phyloP scores from a whole-genome alignment of 2,888 invertebrate species.

The Lithodes maja region DNA sequence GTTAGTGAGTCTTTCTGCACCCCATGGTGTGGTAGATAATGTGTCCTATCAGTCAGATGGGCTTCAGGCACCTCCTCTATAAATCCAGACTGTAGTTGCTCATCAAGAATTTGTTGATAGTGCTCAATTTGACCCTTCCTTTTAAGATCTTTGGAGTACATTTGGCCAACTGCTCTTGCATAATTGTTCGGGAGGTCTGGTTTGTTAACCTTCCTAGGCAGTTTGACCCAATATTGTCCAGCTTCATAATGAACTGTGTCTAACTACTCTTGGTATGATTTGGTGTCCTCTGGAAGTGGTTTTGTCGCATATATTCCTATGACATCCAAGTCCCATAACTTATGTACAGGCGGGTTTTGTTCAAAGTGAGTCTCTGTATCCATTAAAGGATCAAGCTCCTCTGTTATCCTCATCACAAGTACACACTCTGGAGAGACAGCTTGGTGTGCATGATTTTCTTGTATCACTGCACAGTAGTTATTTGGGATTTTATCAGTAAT shows the following conservation, averaged over 20 bases:
- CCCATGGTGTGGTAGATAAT: slow-evolving; percentile 13
- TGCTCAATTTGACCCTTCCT: neutral
- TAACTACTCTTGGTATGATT: neutral
- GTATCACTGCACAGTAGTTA: neutral
- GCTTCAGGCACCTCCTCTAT: neutral
- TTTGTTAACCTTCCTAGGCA: slow-evolving; percentile 11
- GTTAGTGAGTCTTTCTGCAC: neutral
- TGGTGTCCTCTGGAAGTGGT: neutral
- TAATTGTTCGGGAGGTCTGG: slow-evolving; percentile 23
- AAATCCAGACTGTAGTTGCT: neutral
- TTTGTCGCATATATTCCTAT: slow-evolving; percentile 13
- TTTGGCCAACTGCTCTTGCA: neutral
- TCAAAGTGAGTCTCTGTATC: neutral
- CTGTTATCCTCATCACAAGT: slow-evolving; percentile 10
- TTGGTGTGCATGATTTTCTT: neutral
- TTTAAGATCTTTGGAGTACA: slow-evolving; percentile 16
- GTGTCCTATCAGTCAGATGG: neutral
- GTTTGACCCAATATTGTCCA: slow-evolving; percentile 30
- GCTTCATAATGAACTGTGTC: slow-evolving; percentile 16
- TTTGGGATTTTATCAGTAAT: slow-evolving; percentile 21
- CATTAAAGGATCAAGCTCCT: neutral
- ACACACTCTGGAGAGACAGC: neutral
- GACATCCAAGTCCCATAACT: slow-evolving; percentile 26
- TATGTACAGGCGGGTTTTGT: slow-evolving; percentile 1
- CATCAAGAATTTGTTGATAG: neutral